Base-by-base conservation (phyloP, 2,888 invertebrate genomes). In the Miltochrista miniata region DNA sequence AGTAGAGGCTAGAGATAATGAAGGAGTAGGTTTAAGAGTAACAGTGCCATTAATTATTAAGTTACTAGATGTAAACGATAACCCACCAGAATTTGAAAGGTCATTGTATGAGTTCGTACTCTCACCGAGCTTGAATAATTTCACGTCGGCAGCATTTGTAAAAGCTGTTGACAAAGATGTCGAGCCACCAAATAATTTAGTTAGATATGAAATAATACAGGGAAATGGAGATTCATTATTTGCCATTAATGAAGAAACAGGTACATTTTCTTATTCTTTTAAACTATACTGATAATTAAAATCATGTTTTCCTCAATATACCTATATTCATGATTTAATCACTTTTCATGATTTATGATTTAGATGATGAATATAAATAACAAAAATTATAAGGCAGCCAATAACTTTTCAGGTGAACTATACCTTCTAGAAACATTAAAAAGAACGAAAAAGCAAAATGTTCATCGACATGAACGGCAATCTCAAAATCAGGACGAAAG, bases 1-100 rank as follows among this genome's bases (percentile, higher is more conserved):
- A 75, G 95, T 98, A 57, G 96, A 96, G 91, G 98, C 98, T 56
- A 94, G 96, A 62, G 98, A 98, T 87, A 96, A 96, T 78, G 95
- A 96, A 69, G 97, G 97, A 47, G 92, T 93, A 69, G 97, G 97
- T 51, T 94, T 95, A 78, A 93, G 93, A 68, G 95, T 96, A 39
- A 95, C 94, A 62, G 93, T 95, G 69, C 94, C 94, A 70, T 92
- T 97, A 65, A 93, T 94, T 67, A 93, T 97, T 72, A 94, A 95
- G 87, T 87, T 98, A 64, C 87, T 96, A 72, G 94, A 94, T 88
- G 94, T 96, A 49, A 98, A 98, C 83, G 98, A 98, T 87, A 95
- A 98, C 87, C 93, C 94, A 48, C 98, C 98, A 35, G 90, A 93
- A 56, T 99, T 98, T 79, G 95, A 96, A 61, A 95, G 94, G 76